These are phyloP conservation scores for Gnatocerus cornutus DNA, from an alignment of 2,888 invertebrate genomes.

Conservation along the genomic window DNA sequence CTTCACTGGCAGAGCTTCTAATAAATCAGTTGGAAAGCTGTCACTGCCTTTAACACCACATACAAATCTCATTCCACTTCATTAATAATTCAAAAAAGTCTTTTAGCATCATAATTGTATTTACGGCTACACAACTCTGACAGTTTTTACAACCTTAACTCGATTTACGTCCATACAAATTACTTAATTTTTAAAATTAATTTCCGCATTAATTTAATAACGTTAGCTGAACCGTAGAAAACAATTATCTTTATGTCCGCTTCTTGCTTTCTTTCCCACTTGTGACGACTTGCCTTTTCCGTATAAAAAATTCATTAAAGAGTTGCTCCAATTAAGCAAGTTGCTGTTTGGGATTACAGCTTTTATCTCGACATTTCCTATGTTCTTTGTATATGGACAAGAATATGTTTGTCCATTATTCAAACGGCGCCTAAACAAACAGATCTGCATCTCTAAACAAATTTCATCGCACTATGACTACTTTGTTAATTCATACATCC, in stretches of 20 bases:
- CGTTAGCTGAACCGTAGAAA: neutral
- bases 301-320: slow-evolving; percentile 32
- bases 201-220: slow-evolving; percentile 16
- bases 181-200: slow-evolving; percentile 13
- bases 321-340: slow-evolving; percentile 30
- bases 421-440: slow-evolving; percentile 31
- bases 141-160: slow-evolving; percentile 2
- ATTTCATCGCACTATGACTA: slow-evolving; percentile 8
- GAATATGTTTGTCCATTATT: slow-evolving; percentile 30
- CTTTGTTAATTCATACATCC: slow-evolving; percentile 10
- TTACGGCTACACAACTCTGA: neutral
- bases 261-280: neutral
- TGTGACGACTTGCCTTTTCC: neutral
- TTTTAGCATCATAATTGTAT: neutral
- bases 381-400: slow-evolving; percentile 25
- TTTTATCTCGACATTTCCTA: slow-evolving; percentile 29
- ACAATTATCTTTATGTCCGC: slow-evolving; percentile 15
- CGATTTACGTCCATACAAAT: slow-evolving; percentile 9
- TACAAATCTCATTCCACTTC: slow-evolving; percentile 8
- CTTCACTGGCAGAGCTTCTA: slow-evolving; percentile 1
- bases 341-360: slow-evolving; percentile 15
- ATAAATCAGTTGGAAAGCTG: slow-evolving; percentile 7
- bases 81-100: neutral
- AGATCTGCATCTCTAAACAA: slow-evolving; percentile 23
- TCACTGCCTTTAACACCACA: slow-evolving; percentile 8